Base-by-base conservation (phyloP, 2,797 vertebrate genomes). In the Coranthus polyacanthus region DNA sequence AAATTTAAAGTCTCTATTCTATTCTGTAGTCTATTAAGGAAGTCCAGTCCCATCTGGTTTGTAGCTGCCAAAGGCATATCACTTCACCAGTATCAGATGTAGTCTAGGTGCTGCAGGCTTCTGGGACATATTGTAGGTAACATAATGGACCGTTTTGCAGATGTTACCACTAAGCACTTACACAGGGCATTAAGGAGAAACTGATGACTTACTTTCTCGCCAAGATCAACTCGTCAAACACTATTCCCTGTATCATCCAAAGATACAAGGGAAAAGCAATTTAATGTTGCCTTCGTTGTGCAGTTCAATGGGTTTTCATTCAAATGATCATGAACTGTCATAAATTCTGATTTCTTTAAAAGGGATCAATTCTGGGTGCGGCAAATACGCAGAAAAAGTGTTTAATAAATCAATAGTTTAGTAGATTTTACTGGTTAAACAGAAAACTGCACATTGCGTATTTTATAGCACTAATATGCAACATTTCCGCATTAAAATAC, bases 21-120 rank as follows among this genome's bases (percentile, higher is more conserved):
- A n/a, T n/a, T 60, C 22, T 8, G 9, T 59, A 68, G 37, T 72
- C 72, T 64, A 81, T 83, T 71, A 77, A 83, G 36, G 34, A 16
- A 55, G 64, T 58, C 50, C 52, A 42, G 45, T 84, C 81, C 78
- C 81, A 37, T 57, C 52, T 73, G 67, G 37, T 66, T 84, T 83
- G 57, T 20, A 12, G 45, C 59, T 77, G 74, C 81, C 68, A 54
- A 38, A 2, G 68, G 71, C 80, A 16, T n/a, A n/a, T n/a, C n/a
- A n/a, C n/a, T n/a, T n/a, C 42, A 66, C 49, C 53, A 22, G 26
- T 21, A 43, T 75, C 52, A 46, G 55, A 70, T 81, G 32, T 69
- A 61, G 77, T 75, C 72, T 75, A 68, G 56, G 63, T 61, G 77
- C 66, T 62, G 22, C 64, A 72, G 43, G 74, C 41, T 58, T 82